Evolutionary conservation across 2,797 vertebrate genomes (phyloP), one percentile per base, ranked within the genome.

Genomic region (Epinephelus awoara): DNA sequence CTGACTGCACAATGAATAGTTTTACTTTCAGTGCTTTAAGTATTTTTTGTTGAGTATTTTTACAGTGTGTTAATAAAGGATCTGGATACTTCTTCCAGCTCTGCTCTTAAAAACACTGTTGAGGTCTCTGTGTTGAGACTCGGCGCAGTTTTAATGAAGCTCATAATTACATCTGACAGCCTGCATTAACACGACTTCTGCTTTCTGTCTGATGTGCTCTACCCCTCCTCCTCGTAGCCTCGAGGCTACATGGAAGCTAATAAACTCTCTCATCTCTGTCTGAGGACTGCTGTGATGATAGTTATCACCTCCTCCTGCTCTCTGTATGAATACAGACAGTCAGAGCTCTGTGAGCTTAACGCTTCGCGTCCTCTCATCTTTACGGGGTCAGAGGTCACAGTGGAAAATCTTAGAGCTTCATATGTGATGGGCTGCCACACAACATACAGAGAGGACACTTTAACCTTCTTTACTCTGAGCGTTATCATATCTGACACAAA

Each of bases 111-210:
- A 61, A 68, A 47, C 68, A 44, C 21, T 9, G 73, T 49, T 79
- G 21, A 52, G 56, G 74, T 59, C 52, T 74, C 47, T 6, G 40
- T 54, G 62, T 40, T 63, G 40, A 40, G 59, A 47, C 59, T 57
- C 47, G 42, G 1, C 70, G 68, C 67, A 84, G 71, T 69, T 78
- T 73, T 84, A 79, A 88, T 83, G 73, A 78, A 79, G 69, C 83
- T 84, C 63, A 73, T 79, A 88, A 86, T 84, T 68, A 77, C 67
- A 56, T 74, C 72, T 89, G 88, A 83, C 83, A 82, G 69, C 47
- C 46, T 44, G 75, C 66, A 74, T 76, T 70, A 79, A 75, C 83
- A 61, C 59, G 6, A 77, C 82, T 65, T 72, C 75, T 80, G 72
- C 66, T 78, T 61, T 52, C 66, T 57, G 69, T 85, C 75, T 77